phyloP scores from a whole-genome alignment of 2,888 invertebrate species.

The Pseudococcus longispinus region DNA sequence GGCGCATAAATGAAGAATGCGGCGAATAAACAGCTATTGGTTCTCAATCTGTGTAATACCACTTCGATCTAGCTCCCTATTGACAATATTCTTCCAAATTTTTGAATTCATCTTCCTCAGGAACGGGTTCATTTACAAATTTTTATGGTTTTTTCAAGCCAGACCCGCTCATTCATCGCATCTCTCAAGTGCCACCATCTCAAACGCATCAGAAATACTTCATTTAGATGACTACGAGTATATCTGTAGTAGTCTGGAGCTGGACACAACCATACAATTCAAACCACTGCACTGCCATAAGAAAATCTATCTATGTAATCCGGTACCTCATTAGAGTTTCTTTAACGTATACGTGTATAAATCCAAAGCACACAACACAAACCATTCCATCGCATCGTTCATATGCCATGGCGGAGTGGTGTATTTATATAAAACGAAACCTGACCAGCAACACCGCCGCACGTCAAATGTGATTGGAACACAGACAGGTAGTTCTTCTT shows the following conservation, averaged over 20 bases:
- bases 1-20: slow-evolving; percentile 48
- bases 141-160: no score
- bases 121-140: not conserved
- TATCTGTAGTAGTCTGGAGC: no score
- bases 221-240: no score
- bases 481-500: slow-evolving; percentile 46
- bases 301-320: not conserved
- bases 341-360: not conserved
- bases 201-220: not conserved
- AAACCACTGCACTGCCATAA: not conserved
- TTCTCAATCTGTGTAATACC: not conserved
- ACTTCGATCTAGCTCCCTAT: not conserved
- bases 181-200: not conserved
- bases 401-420: not conserved
- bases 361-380: slow-evolving; percentile 6
- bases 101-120: not conserved
- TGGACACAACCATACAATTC: not conserved
- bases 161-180: no score
- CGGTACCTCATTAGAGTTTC: slow-evolving; percentile 37
- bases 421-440: not conserved
- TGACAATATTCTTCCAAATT: not conserved
- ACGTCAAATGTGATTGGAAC: slow-evolving; percentile 51
- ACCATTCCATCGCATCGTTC: not conserved
- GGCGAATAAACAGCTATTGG: slow-evolving; percentile 37
- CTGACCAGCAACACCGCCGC: not conserved